Evolutionary conservation across 2,888 invertebrate genomes (phyloP).

Genomic region (Eristalis tenax): DNA sequence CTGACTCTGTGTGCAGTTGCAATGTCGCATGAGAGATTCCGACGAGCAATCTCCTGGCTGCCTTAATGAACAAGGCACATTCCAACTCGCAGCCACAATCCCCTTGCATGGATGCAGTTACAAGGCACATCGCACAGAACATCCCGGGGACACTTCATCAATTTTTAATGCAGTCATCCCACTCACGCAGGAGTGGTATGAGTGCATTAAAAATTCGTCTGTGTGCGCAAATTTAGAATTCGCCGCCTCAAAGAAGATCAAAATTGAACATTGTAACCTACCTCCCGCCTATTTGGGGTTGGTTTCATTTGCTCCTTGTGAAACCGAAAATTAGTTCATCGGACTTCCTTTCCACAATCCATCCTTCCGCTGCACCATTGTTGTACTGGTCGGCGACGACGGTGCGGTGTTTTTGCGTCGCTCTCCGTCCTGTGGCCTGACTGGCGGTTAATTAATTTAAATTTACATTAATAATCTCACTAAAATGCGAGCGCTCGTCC

Average conservation of each 20-base stretch:
- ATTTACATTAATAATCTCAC: constrained; percentile 68
- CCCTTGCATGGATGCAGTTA: too few species aligned
- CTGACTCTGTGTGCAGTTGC: too few species aligned
- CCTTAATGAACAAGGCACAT: too few species aligned
- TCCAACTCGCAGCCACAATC: too few species aligned
- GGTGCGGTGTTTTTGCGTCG: not conserved
- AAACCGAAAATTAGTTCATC: constrained; percentile 49
- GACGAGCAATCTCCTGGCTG: too few species aligned
- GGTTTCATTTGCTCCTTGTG: not conserved
- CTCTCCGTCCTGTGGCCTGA: constrained; percentile 3
- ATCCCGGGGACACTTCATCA: too few species aligned
- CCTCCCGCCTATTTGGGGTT: too few species aligned
- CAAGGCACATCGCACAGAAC: too few species aligned
- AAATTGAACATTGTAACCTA: not conserved
- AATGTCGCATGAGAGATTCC: too few species aligned
- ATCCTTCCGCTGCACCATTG: constrained; percentile 58
- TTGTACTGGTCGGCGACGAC: not conserved
- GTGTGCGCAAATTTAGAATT: not conserved
- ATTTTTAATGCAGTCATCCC: too few species aligned
- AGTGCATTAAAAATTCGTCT: not conserved
- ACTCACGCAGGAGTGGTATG: too few species aligned
- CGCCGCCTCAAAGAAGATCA: not conserved
- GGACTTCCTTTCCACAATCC: constrained; percentile 44
- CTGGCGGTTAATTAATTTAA: constrained; percentile 66
- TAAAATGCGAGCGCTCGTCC: constrained; percentile 38